These are phyloP conservation scores for Volucella bombylans DNA, from an alignment of 2,888 invertebrate genomes.

Conservation along the genomic window DNA sequence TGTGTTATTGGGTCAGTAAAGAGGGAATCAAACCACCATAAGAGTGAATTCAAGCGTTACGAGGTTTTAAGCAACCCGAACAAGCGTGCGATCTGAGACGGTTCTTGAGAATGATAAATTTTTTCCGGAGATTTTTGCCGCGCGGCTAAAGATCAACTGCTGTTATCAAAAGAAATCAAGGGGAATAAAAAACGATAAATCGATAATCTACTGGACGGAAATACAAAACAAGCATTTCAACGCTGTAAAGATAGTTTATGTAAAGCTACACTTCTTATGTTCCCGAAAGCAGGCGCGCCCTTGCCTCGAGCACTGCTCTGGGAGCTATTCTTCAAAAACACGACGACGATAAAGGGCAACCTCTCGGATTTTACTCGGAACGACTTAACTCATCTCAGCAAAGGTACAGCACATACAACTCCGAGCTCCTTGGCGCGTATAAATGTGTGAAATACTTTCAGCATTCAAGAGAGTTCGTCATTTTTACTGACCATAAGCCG, in stretches of 20 bases:
- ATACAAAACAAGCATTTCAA: too few species aligned
- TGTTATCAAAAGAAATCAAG: too few species aligned
- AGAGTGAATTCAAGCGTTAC: too few species aligned
- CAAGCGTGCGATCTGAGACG: constrained; percentile 7
- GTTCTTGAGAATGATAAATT: background rate
- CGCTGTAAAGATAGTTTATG: too few species aligned
- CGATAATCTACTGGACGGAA: constrained; percentile 36
- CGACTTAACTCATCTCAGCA: background rate
- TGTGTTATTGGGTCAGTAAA: too few species aligned
- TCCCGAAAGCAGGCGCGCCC: background rate
- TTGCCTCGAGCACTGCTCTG: constrained; percentile 10
- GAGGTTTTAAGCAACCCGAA: background rate
- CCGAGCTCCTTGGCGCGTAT: constrained; percentile 24
- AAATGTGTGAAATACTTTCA: constrained; percentile 5
- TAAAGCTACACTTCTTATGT: too few species aligned
- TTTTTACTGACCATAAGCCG: too few species aligned
- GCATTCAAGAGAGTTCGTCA: too few species aligned
- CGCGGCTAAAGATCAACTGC: too few species aligned
- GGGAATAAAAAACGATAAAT: constrained; percentile 62
- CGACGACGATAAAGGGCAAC: background rate
- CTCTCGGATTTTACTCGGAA: constrained; percentile 19
- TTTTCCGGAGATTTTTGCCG: too few species aligned
- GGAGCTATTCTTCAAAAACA: constrained; percentile 35
- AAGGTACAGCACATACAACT: constrained; percentile 34
- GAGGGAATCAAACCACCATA: constrained; percentile 74